Evolutionary conservation across 2,888 invertebrate species (phyloP).

Genomic region (Onchidella celtica): DNA sequence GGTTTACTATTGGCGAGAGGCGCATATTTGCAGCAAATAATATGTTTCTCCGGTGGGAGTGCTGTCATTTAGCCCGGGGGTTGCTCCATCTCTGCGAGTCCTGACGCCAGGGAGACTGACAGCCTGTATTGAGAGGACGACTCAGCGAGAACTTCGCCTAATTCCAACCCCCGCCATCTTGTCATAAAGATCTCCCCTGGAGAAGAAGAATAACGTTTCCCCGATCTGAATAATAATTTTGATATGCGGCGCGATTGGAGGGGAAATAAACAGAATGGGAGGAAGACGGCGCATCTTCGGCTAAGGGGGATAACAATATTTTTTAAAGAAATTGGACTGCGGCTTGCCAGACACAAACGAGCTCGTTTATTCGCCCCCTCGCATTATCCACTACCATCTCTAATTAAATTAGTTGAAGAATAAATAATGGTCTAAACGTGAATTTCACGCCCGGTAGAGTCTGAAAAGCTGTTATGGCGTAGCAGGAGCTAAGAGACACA

Average conservation of each 20-base stretch:
- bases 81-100: background rate
- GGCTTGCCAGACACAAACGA: slow-evolving; percentile 9
- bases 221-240: slow-evolving; percentile 27
- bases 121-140: slow-evolving; percentile 15
- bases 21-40: slow-evolving; percentile 54
- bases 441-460: slow-evolving; percentile 52
- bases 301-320: background rate
- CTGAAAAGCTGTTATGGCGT: slow-evolving; percentile 51
- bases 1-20: slow-evolving; percentile 24
- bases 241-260: slow-evolving; percentile 15
- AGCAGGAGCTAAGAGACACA: slow-evolving; percentile 47
- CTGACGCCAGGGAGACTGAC: slow-evolving; percentile 38
- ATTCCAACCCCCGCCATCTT: slow-evolving; percentile 29
- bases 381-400: slow-evolving; percentile 23
- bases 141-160: background rate
- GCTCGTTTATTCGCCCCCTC: slow-evolving; percentile 28
- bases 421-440: slow-evolving; percentile 53
- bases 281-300: background rate
- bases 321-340: background rate
- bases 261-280: slow-evolving; percentile 22
- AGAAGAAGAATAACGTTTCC: slow-evolving; percentile 6
- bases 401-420: slow-evolving; percentile 59
- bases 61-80: slow-evolving; percentile 49
- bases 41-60: slow-evolving; percentile 51
- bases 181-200: slow-evolving; percentile 24